Evolutionary conservation across 2,888 invertebrate species (phyloP).

Genomic region (Pandemis corylana): DNA sequence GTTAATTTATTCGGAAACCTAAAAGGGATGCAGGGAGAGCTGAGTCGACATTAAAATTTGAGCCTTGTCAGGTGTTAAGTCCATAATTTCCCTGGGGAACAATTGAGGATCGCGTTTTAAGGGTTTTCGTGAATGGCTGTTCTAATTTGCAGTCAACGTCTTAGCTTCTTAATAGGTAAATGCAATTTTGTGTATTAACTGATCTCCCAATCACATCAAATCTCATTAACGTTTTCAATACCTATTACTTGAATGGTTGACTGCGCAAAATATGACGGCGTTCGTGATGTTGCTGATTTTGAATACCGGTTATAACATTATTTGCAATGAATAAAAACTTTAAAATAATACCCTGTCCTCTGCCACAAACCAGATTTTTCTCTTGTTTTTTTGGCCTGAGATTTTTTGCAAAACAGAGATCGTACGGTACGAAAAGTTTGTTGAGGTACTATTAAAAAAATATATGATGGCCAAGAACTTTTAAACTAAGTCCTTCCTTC

Average conservation of each 20-base stretch:
- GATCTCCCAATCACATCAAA: not conserved
- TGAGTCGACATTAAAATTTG: conserved; percentile 80
- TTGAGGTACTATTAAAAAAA: too few relatives aligned
- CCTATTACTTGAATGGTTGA: not conserved
- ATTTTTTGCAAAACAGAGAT: too few relatives aligned
- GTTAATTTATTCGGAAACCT: conserved; percentile 77
- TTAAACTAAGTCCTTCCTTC: not conserved
- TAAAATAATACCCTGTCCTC: too few relatives aligned
- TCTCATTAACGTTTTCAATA: not conserved
- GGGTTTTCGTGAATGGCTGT: conserved; percentile 77
- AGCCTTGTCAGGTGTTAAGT: conserved; percentile 83
- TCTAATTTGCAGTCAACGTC: conserved; percentile 73
- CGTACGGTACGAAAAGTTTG: too few relatives aligned
- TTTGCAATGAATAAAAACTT: too few relatives aligned
- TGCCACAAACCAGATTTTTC: too few relatives aligned
- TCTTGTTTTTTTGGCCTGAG: too few relatives aligned
- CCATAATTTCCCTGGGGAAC: conserved; percentile 83
- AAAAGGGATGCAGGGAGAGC: conserved; percentile 62
- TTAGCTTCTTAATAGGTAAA: conserved; percentile 41
- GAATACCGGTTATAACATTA: too few relatives aligned
- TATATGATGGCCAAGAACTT: not conserved
- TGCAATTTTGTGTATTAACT: not conserved
- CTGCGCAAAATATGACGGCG: too few relatives aligned
- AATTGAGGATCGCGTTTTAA: conserved; percentile 80
- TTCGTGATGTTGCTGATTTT: too few relatives aligned